Evolutionary conservation across 2,888 invertebrate species (phyloP), one percentile per base, ranked within the genome.

Genomic region (Caenorhabditis sp.): DNA sequence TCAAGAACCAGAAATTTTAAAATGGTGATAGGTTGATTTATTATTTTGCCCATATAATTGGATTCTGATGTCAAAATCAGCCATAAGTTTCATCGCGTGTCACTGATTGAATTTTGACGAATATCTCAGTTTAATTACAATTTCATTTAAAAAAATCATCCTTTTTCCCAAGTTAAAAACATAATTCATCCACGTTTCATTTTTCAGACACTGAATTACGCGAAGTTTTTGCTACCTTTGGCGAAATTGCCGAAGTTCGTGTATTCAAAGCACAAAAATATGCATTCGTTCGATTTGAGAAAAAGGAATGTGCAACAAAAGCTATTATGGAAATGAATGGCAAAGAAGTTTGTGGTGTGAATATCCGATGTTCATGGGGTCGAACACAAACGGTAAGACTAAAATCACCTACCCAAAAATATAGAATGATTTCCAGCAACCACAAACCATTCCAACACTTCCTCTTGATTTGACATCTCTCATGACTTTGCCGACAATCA

Each of bases 261-360:
- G 95, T 96, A 83, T 97, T 97, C 91, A 80, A 80, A 66, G 64
- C 76, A 12, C 80, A 80, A 53, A 59, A 74, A n/a, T 80, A 80
- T 65, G 77, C 75, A 14, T 83, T 83, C 75, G 84, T 78, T 81
- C 95, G 96, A 90, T 99, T 96, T 91, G 93, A 94, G 77, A 93
- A 94, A 87, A 99, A 99, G 90, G 97, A 97, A 90, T 93, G 95
- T 63, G 99, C 99, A 61, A 95, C 97, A 78, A 94, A 95, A 89
- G 97, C 99, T 83, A 99, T 99, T 87, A 95, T 96, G 90, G 93
- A 93, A 63, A 93, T 95, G 89, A 95, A 99, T 90, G 96, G 95
- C 31, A 80, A 80, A 63, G 84, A 83, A 36, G 62, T 87, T 31
- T 77, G 75, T 53, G 86, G 85, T 2, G 82, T 83, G 57, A 67